A percentile compares a stretch with the other conserved stretches of the same genome.
Evolutionary conservation across 2,797 vertebrate species (phyloP).

Genomic region (Anguilla megastoma): DNA sequence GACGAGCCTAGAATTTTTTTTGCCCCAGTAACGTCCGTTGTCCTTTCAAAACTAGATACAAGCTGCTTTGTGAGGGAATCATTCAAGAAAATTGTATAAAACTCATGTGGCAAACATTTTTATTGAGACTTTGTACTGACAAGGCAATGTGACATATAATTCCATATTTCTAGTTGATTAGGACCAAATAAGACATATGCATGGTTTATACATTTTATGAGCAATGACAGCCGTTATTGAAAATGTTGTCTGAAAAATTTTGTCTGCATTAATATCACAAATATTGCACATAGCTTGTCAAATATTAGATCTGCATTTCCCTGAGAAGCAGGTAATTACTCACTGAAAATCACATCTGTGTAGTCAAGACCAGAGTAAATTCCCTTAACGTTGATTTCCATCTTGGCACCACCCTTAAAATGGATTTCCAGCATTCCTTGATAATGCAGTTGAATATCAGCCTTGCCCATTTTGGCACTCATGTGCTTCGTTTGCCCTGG

Average conservation of each 20-base stretch:
- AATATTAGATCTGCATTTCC: background rate
- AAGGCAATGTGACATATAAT: background rate
- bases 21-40: background rate
- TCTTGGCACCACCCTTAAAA: conserved; percentile 2
- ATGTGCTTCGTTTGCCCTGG: background rate
- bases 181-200: background rate
- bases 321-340: background rate
- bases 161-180: background rate
- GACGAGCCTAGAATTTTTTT: background rate
- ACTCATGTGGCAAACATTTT: background rate
- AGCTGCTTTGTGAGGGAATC: background rate
- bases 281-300: background rate
- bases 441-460: background rate
- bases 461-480: conserved; percentile 5
- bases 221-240: background rate
- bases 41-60: background rate
- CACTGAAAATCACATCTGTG: conserved; percentile 8
- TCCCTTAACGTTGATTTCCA: conserved; percentile 2
- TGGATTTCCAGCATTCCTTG: background rate
- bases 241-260: background rate
- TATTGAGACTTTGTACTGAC: background rate
- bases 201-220: background rate
- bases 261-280: background rate
- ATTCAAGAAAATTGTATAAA: background rate
- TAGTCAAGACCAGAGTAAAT: background rate